A percentile compares a stretch with the other conserved stretches of the same genome.
phyloP scores from a whole-genome alignment of 1,140 invertebrate genomes.

The Acromyrmex charruanus region DNA sequence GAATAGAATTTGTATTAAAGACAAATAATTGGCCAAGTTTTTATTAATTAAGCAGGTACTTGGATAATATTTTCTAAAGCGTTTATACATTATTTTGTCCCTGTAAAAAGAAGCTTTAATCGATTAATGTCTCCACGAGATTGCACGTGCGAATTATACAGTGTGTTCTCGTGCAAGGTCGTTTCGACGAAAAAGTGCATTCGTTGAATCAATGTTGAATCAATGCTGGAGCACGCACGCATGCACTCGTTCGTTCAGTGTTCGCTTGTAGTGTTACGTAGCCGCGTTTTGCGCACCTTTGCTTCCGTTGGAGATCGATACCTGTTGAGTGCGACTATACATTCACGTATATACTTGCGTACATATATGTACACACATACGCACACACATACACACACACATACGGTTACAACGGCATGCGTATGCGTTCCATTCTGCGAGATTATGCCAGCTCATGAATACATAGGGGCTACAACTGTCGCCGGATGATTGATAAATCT shows the following conservation, averaged over 20 bases:
- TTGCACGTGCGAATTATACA: constrained; percentile 24
- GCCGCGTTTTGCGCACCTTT: constrained; percentile 47
- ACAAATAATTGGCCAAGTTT: too few species aligned
- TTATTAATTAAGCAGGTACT: too few species aligned
- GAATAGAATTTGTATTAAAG: too few species aligned
- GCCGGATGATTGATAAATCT: constrained; percentile 59
- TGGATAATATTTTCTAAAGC: too few species aligned
- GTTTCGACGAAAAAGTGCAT: constrained; percentile 4
- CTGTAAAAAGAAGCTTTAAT: not conserved
- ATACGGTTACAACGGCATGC: constrained; percentile 29
- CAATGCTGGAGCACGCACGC: constrained; percentile 9
- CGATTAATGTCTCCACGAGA: not conserved
- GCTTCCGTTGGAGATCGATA: constrained; percentile 72
- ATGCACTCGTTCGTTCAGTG: constrained; percentile 10
- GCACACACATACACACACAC: not conserved
- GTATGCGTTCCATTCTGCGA: constrained; percentile 29
- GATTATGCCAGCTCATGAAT: constrained; percentile 69
- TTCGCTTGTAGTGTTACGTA: constrained; percentile 15
- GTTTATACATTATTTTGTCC: too few species aligned
- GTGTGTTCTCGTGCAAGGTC: not conserved
- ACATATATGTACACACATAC: not conserved
- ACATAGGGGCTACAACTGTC: constrained; percentile 45
- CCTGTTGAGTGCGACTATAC: constrained; percentile 71
- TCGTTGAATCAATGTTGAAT: constrained; percentile 34
- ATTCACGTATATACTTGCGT: constrained; percentile 12